Percentiles rank a stretch among this genome's conserved stretches.
Conservation (phyloP, 92 coral and sea anemone species). For the Parazoanthus darwini region DNA sequence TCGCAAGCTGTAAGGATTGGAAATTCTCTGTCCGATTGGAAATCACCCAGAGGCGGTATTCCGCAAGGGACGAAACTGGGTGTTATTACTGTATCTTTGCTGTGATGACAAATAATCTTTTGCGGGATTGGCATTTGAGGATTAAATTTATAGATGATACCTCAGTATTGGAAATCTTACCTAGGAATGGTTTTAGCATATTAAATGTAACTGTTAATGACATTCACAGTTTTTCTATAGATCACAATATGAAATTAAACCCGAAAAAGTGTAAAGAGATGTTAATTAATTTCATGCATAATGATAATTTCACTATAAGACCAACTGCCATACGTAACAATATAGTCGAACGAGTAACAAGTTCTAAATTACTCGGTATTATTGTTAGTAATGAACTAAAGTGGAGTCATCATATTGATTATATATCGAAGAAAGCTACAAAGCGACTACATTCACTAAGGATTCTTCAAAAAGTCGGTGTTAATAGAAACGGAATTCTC, state of each 20-base stretch:
- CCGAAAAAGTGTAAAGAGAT: no score
- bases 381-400: background rate
- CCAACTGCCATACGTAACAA: background rate
- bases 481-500: background rate
- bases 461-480: no score
- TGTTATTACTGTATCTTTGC: no score
- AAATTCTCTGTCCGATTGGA: slow-evolving; percentile 1
- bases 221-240: background rate
- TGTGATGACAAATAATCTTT: no score
- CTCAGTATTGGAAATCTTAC: no score
- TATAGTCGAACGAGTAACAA: background rate
- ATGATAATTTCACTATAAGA: background rate
- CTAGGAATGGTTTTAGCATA: background rate
- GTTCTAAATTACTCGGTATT: slow-evolving; percentile 1
- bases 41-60: background rate
- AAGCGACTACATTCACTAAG: background rate
- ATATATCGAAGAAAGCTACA: background rate
- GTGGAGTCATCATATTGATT: background rate
- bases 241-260: background rate
- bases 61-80: no score
- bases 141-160: no score
- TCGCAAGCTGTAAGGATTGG: background rate
- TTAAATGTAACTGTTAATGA: background rate
- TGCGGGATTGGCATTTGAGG: no score
- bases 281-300: no score